Base-by-base conservation (phyloP, 2,888 invertebrate species). In the Andrena marginata region DNA sequence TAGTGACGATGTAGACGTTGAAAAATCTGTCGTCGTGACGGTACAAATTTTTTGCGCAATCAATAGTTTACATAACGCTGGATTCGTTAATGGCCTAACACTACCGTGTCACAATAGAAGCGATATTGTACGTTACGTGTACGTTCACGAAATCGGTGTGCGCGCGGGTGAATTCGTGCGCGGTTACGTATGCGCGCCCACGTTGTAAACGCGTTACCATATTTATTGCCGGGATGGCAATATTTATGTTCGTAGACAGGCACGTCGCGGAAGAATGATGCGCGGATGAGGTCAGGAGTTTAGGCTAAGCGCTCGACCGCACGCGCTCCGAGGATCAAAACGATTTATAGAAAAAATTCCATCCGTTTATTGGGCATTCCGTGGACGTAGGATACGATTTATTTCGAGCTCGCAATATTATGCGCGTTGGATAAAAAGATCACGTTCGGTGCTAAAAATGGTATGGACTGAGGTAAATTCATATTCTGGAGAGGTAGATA, bases 151-250 rank as follows among this genome's bases (percentile, higher is more conserved):
- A 20, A 7, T 26, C 23, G 16, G 33, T 77, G 48, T 26, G 48
- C 49, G 5, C 49, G 51, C 20, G n/a, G n/a, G 62, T 63, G 51
- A 54, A 56, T 77, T 48, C 69, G 69, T 49, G 77, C 29, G 75
- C 60, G 69, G 67, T 73, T 80, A 84, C 76, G 79, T 67, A 75
- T 82, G 74, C 78, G 84, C 89, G 80, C 87, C 87, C 80, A 87
- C 89, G 77, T 87, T 16, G 42, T 77, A 77, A 68, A 75, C 79
- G 73, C 75, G 89, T 90, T 90, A 86, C 68, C 90, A 87, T 88
- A 87, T 89, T 90, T 89, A 90, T 90, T 85, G 87, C 77, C 81
- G 80, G 62, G 85, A 60, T 79, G 51, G 79, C 42, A 80, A 88
- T 84, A 84, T 80, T 89, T 73, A 78, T 71, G 72, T 48, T 71